These are phyloP conservation scores for Eristalinus aeneus DNA, from an alignment of 2,888 invertebrate genomes.

Conservation along the genomic window DNA sequence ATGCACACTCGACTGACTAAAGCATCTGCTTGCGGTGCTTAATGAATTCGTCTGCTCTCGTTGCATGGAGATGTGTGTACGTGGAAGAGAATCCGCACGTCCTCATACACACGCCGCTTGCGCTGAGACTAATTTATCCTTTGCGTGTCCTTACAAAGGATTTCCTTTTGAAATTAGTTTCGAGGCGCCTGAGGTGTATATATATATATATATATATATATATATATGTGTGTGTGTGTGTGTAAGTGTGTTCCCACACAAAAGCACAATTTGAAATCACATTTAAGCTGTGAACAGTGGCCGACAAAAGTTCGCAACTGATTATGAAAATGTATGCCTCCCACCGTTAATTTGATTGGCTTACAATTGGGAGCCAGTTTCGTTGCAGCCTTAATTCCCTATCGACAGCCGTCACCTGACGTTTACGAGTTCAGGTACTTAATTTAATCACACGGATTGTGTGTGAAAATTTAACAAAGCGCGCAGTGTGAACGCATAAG, in stretches of 20 bases:
- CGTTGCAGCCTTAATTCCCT: not conserved
- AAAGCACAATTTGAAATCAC: not conserved
- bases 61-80: conserved; percentile 27
- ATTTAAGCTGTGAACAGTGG: not conserved
- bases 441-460: not conserved
- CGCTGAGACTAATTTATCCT: conserved; percentile 41
- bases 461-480: not conserved
- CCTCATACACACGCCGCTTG: not conserved
- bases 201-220: no score
- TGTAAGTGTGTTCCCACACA: not conserved
- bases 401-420: not conserved
- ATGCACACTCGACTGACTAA: conserved; percentile 40
- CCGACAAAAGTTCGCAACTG: not conserved
- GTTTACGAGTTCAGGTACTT: not conserved
- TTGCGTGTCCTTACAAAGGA: conserved; percentile 63
- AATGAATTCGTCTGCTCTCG: conserved; percentile 66
- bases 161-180: conserved; percentile 69
- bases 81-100: conserved; percentile 3
- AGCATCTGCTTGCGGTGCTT: conserved; percentile 39
- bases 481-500: no score
- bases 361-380: not conserved
- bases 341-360: not conserved
- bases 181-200: conserved; percentile 53
- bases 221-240: no score
- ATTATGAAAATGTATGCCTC: not conserved